These are phyloP conservation scores for Brachypteracias leptosomus DNA, from an alignment of 2,113 vertebrate species.

Conservation along the genomic window DNA sequence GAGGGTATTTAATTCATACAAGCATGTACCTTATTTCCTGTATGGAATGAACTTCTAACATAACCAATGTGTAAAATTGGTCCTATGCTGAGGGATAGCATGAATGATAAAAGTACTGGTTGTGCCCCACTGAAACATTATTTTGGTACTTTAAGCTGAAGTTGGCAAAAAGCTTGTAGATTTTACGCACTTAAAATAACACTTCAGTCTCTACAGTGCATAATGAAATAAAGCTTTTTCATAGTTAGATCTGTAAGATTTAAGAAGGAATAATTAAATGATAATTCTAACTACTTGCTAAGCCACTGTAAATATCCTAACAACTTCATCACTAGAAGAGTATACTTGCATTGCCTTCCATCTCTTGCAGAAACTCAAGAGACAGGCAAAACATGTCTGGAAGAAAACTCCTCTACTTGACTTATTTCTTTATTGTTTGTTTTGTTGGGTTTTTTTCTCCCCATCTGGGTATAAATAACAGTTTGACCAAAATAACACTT, in stretches of 20 bases:
- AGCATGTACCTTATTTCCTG: not conserved
- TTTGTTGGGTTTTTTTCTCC: not conserved
- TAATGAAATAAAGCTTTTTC: not conserved
- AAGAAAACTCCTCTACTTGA: not conserved
- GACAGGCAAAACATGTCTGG: not conserved
- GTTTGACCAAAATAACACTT: not conserved
- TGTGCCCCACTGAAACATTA: not conserved
- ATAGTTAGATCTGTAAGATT: not conserved
- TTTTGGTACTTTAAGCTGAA: not conserved
- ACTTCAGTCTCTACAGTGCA: not conserved
- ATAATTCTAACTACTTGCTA: not conserved
- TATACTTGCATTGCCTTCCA: not conserved
- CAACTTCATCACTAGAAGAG: not conserved
- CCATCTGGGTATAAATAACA: not conserved
- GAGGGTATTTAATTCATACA: not conserved
- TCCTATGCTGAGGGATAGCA: not conserved
- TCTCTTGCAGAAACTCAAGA: not conserved
- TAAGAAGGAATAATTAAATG: not conserved
- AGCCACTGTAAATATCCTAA: not conserved
- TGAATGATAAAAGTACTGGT: not conserved
- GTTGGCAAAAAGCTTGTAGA: not conserved
- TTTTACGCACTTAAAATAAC: not conserved
- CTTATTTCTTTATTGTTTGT: not conserved
- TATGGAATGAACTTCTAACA: not conserved
- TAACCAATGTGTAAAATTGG: not conserved